These are phyloP conservation scores for Eupithecia dodoneata DNA, from an alignment of 2,888 invertebrate genomes.

Conservation along the genomic window DNA sequence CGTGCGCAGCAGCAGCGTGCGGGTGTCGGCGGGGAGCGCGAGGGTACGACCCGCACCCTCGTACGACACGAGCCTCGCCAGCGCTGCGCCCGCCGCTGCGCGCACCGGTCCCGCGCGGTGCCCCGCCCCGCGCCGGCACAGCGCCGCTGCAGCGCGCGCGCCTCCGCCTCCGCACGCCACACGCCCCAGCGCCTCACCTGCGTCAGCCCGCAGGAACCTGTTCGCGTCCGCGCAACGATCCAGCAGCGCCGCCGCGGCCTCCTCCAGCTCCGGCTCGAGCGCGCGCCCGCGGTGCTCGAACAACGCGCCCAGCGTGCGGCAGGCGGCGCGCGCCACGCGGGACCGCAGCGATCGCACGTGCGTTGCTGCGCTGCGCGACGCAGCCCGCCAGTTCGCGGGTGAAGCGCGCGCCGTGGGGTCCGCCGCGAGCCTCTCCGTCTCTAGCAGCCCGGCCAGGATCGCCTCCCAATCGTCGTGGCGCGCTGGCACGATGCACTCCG, in stretches of 20 bases:
- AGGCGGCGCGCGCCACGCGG: slow-evolving; percentile 95
- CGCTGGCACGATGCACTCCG: slow-evolving; percentile 76
- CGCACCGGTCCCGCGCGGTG: slow-evolving; percentile 96
- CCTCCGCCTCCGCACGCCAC: slow-evolving; percentile 92
- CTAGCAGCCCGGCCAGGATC: slow-evolving; percentile 88
- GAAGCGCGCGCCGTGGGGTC: slow-evolving; percentile 89
- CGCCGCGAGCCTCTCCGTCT: slow-evolving; percentile 87
- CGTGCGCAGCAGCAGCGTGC: slow-evolving; percentile 91
- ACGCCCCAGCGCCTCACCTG: slow-evolving; percentile 90
- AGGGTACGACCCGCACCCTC: slow-evolving; percentile 90
- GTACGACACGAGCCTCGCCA: slow-evolving; percentile 88
- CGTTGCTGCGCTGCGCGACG: slow-evolving; percentile 88
- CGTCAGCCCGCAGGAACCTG: slow-evolving; percentile 95
- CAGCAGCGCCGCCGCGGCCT: slow-evolving; percentile 91
- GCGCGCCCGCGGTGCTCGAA: slow-evolving; percentile 86
- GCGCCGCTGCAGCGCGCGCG: slow-evolving; percentile 86
- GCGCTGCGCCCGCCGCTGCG: slow-evolving; percentile 91
- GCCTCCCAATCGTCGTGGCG: slow-evolving; percentile 93
- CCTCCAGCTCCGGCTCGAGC: slow-evolving; percentile 92
- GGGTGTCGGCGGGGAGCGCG: slow-evolving; percentile 89
- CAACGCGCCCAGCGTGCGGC: slow-evolving; percentile 91
- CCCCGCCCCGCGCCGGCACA: slow-evolving; percentile 87
- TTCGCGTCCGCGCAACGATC: slow-evolving; percentile 97
- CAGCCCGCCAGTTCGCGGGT: slow-evolving; percentile 86
- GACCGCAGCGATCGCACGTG: slow-evolving; percentile 96